Conservation (phyloP, 2,797 vertebrate genomes). For the Chiloscyllium punctatum region DNA sequence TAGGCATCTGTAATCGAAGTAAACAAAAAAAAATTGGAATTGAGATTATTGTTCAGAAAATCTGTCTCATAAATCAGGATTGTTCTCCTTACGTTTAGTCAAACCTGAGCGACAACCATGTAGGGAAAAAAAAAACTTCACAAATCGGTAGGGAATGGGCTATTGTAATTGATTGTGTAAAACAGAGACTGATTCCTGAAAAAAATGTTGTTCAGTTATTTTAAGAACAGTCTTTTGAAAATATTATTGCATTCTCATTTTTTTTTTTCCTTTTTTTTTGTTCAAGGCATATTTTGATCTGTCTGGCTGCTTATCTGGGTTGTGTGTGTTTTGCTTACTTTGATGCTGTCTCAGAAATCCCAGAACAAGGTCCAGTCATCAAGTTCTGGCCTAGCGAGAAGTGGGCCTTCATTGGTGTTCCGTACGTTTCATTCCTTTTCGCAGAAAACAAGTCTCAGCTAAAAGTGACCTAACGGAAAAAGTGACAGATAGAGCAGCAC, state of each 20-base stretch:
- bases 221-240: not conserved
- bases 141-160: not conserved
- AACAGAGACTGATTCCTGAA: not conserved
- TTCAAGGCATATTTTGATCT: slow-evolving; percentile 91
- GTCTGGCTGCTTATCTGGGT: slow-evolving; percentile 86
- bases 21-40: not conserved
- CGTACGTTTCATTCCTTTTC: slow-evolving; percentile 85
- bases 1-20: not conserved
- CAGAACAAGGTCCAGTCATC: slow-evolving; percentile 89
- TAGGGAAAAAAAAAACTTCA: not conserved
- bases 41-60: not conserved
- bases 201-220: not conserved
- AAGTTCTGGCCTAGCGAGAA: slow-evolving; percentile 97
- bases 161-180: not conserved
- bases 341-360: slow-evolving; percentile 84
- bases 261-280: slow-evolving; percentile 39
- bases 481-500: not conserved
- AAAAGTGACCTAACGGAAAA: slow-evolving; percentile 75
- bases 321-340: slow-evolving; percentile 98
- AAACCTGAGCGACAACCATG: not conserved
- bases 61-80: not conserved
- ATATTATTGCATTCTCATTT: not conserved
- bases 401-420: slow-evolving; percentile 95
- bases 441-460: slow-evolving; percentile 76
- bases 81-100: not conserved